A percentile compares a stretch with the other conserved stretches of the same genome.
Evolutionary conservation across 1,140 invertebrate genomes (phyloP).

Genomic region (Heliothis virescens): DNA sequence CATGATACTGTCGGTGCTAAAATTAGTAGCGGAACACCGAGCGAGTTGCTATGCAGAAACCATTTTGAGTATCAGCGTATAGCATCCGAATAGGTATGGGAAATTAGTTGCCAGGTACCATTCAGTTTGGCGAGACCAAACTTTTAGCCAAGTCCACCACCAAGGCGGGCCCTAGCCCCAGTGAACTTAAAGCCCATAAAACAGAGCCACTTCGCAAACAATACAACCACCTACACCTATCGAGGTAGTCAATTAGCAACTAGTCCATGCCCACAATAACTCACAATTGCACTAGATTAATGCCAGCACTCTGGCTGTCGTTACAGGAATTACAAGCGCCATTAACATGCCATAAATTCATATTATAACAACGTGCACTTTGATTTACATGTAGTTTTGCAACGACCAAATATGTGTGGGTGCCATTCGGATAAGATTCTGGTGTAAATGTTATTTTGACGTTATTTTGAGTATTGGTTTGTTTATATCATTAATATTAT

Average conservation of each 20-base stretch:
- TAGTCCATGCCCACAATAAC: constrained; percentile 37
- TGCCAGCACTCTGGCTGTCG: constrained; percentile 20
- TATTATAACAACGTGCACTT: constrained; percentile 52
- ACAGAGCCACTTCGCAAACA: neutral
- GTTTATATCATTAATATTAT: neutral
- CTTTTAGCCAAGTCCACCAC: too few relatives aligned
- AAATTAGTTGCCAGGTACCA: too few relatives aligned
- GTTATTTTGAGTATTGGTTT: neutral
- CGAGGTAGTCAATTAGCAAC: constrained; percentile 46
- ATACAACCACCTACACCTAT: constrained; percentile 19
- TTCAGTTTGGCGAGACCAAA: too few relatives aligned
- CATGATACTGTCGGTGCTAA: too few relatives aligned
- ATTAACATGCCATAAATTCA: constrained; percentile 56
- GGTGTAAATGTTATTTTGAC: constrained; percentile 18
- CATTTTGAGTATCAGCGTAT: too few relatives aligned
- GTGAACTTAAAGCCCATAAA: neutral
- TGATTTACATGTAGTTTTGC: constrained; percentile 44
- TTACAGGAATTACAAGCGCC: constrained; percentile 43
- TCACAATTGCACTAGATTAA: constrained; percentile 42
- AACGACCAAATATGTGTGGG: constrained; percentile 30
- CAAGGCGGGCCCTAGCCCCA: too few relatives aligned
- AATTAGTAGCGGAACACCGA: too few relatives aligned
- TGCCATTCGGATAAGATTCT: constrained; percentile 12
- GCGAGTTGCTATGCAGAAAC: too few relatives aligned
- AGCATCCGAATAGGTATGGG: too few relatives aligned